A percentile compares a stretch with the other conserved stretches of the same genome.
Evolutionary conservation across 2,113 vertebrate species (phyloP).

Genomic region (Bufo gargarizans): DNA sequence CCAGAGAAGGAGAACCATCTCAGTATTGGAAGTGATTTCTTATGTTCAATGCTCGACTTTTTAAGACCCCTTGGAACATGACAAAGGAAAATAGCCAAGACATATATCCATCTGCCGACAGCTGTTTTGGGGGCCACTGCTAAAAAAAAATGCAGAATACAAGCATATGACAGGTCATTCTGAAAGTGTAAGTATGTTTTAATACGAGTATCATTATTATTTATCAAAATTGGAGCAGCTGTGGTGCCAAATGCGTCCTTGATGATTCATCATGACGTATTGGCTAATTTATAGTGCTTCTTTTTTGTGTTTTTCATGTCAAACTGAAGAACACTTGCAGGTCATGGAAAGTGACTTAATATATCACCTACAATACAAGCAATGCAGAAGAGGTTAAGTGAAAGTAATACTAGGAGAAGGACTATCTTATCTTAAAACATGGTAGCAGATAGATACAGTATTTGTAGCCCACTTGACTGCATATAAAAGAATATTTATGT

Average conservation of each 20-base stretch:
- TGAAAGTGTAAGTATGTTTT: background rate
- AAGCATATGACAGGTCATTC: background rate
- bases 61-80: too few relatives aligned
- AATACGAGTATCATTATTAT: background rate
- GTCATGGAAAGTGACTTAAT: constrained; percentile 2
- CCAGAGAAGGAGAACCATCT: too few relatives aligned
- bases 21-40: too few relatives aligned
- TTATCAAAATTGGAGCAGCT: background rate
- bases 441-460: background rate
- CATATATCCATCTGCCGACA: too few relatives aligned
- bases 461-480: background rate
- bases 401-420: constrained; percentile 3
- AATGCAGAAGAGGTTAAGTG: background rate
- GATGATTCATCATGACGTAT: too few relatives aligned
- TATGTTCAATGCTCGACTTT: too few relatives aligned
- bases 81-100: too few relatives aligned
- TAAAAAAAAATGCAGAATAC: too few relatives aligned
- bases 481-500: constrained; percentile 43
- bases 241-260: background rate
- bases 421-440: constrained; percentile 29
- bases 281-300: background rate
- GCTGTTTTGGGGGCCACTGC: too few relatives aligned
- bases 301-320: background rate
- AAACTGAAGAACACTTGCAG: background rate
- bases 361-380: background rate